These are phyloP conservation scores for Lordiphosa clarofinis DNA, from an alignment of 1,140 invertebrate species.

Conservation along the genomic window DNA sequence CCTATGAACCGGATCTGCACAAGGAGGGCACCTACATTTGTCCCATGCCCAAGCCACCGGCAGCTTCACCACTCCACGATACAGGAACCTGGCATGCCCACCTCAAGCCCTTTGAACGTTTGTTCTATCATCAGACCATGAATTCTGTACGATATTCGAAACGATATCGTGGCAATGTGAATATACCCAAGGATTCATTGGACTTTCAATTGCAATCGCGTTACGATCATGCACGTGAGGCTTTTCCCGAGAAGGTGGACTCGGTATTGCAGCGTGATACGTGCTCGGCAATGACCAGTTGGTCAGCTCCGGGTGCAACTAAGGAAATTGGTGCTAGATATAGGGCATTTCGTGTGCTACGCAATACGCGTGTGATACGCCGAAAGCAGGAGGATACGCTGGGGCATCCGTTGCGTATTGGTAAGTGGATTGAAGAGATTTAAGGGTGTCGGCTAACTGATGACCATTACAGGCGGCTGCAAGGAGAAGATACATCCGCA, in stretches of 20 bases:
- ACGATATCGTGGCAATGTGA: slow-evolving; percentile 78
- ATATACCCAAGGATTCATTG: slow-evolving; percentile 82
- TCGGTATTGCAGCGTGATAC: slow-evolving; percentile 83
- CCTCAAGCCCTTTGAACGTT: slow-evolving; percentile 80
- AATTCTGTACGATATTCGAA: slow-evolving; percentile 81
- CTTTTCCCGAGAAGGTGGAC: slow-evolving; percentile 83
- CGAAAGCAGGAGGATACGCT: slow-evolving; percentile 32
- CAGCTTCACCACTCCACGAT: slow-evolving; percentile 40
- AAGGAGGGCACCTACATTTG: slow-evolving; percentile 82
- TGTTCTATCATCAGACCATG: slow-evolving; percentile 84
- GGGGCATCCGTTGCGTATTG: slow-evolving; percentile 70
- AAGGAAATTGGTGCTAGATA: slow-evolving; percentile 39
- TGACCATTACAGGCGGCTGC: slow-evolving; percentile 81
- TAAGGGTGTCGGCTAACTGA: too few relatives aligned
- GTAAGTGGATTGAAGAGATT: slow-evolving; percentile 24
- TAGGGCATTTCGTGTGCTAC: slow-evolving; percentile 80
- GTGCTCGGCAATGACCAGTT: slow-evolving; percentile 51
- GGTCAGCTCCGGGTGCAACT: slow-evolving; percentile 34
- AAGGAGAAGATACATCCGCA: slow-evolving; percentile 82
- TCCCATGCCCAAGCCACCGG: slow-evolving; percentile 79
- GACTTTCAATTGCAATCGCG: slow-evolving; percentile 82
- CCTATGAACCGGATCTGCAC: slow-evolving; percentile 81
- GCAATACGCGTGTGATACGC: slow-evolving; percentile 81
- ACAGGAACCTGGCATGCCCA: slow-evolving; percentile 72
- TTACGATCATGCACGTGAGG: slow-evolving; percentile 83